Base-by-base conservation (phyloP, 2,797 vertebrate species). In the Sebastes hubbsi region DNA sequence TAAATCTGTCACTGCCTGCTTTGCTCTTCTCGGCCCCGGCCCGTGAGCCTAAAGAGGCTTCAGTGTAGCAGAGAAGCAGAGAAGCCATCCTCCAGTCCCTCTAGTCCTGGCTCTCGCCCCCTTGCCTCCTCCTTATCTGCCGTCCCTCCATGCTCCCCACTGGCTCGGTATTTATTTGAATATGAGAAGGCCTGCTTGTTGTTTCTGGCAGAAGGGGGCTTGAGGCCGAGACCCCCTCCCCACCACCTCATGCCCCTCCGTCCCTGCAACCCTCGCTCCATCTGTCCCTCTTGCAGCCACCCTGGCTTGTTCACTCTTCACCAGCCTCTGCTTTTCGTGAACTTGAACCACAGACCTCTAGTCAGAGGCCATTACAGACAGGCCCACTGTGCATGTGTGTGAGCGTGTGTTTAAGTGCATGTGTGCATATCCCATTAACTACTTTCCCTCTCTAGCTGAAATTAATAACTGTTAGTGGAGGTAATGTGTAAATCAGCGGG, bases 101-200 rank as follows among this genome's bases (percentile, higher is more conserved):
- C 77, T 65, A 68, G 61, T 62, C 77, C 52, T 59, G 66, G 30
- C 72, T 78, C 75, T 72, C n/a, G 67, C 85, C 78, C 76, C 61
- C 63, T 69, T 61, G 60, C 84, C 86, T 89, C 85, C 89, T 87
- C 79, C 90, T 86, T 90, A 88, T 94, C 93, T 91, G 77, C 80
- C 77, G 16, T 54, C 85, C 87, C 85, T 89, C 82, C 77, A 59
- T 86, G 82, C 75, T 86, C 91, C 91, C 91, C 81, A 83, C 88
- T 81, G 82, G 78, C 73, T 84, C 78, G 77, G 89, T 95, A 95
- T 96, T 95, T 96, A 93, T 96, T 95, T 95, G 86, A 95, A 94
- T 94, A 91, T 92, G 94, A 93, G 89, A 92, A 93, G 91, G 88
- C 84, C 87, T 91, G 92, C 91, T 94, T 95, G 95, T 95, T 95